Conservation (phyloP, 2,888 invertebrate species). For the Sarcophaga variegata region DNA sequence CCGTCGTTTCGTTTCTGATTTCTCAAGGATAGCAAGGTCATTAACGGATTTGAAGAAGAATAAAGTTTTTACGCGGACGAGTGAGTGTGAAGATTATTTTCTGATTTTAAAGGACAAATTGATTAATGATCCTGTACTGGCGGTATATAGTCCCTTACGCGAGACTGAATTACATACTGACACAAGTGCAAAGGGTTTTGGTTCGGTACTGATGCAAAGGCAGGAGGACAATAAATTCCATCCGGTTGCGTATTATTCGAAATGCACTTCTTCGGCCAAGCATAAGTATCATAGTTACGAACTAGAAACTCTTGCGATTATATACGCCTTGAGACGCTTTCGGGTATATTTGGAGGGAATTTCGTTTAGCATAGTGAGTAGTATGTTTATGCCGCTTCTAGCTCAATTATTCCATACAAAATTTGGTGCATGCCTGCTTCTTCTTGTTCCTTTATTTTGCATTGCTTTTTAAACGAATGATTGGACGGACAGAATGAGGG, state of each 20-base stretch:
- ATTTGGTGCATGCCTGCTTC: too few species aligned
- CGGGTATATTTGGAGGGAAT: conserved; percentile 37
- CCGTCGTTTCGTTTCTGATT: not conserved
- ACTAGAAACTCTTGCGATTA: conserved; percentile 74
- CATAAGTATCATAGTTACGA: conserved; percentile 74
- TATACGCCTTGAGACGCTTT: conserved; percentile 72
- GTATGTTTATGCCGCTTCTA: too few species aligned
- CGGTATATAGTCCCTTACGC: conserved; percentile 72
- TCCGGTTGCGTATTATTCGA: conserved; percentile 76
- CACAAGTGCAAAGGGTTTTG: conserved; percentile 71
- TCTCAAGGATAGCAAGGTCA: not conserved
- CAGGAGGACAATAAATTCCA: conserved; percentile 71
- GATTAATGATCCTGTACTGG: conserved; percentile 70
- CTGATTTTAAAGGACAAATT: conserved; percentile 50
- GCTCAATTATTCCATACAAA: too few species aligned
- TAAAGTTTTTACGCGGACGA: conserved; percentile 49
- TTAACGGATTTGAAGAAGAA: conserved; percentile 16
- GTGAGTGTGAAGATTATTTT: conserved; percentile 50
- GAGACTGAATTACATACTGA: conserved; percentile 55
- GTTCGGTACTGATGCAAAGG: conserved; percentile 73
- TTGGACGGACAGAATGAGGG: too few species aligned
- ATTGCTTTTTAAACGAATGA: too few species aligned
- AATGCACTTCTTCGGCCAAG: conserved; percentile 71
- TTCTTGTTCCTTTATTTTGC: too few species aligned
- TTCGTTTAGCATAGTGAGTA: too few species aligned